Evolutionary conservation across 2,888 invertebrate species (phyloP).

Genomic region (Agonopterix heracliana): DNA sequence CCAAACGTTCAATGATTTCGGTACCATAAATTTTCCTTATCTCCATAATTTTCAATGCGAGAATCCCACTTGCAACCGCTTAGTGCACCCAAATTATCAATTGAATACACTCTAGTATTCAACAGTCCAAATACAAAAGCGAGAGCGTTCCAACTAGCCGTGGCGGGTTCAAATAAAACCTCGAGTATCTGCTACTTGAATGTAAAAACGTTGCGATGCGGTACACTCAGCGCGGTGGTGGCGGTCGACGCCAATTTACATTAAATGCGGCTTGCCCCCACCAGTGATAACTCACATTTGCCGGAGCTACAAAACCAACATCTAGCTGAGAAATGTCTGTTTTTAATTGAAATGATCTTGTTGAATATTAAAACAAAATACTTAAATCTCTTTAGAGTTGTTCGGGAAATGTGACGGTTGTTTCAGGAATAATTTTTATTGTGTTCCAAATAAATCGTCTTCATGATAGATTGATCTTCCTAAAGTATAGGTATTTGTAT

Average conservation of each 20-base stretch:
- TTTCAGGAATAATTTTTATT: too few species aligned
- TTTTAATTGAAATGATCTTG: background rate
- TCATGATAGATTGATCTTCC: too few species aligned
- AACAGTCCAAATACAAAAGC: slow-evolving; percentile 54
- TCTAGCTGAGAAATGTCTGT: slow-evolving; percentile 13
- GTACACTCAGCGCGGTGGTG: slow-evolving; percentile 31
- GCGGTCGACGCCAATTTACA: slow-evolving; percentile 63
- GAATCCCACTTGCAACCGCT: slow-evolving; percentile 1
- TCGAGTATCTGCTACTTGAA: slow-evolving; percentile 65
- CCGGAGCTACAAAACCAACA: slow-evolving; percentile 35
- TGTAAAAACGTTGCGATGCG: slow-evolving; percentile 63
- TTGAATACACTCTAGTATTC: slow-evolving; percentile 52
- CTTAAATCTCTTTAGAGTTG: too few species aligned
- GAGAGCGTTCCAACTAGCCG: slow-evolving; percentile 52
- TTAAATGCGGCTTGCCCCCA: slow-evolving; percentile 62
- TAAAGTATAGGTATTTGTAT: too few species aligned
- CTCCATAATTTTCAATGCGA: too few species aligned
- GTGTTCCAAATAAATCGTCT: too few species aligned
- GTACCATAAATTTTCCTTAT: too few species aligned
- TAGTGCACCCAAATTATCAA: slow-evolving; percentile 48
- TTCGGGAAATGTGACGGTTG: too few species aligned
- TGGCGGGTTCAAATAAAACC: slow-evolving; percentile 56
- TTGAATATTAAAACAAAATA: background rate
- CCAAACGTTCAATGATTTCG: too few species aligned
- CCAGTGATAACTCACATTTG: slow-evolving; percentile 61